Base-by-base conservation (phyloP, 2,888 invertebrate species). In the Conchocele bisecta region DNA sequence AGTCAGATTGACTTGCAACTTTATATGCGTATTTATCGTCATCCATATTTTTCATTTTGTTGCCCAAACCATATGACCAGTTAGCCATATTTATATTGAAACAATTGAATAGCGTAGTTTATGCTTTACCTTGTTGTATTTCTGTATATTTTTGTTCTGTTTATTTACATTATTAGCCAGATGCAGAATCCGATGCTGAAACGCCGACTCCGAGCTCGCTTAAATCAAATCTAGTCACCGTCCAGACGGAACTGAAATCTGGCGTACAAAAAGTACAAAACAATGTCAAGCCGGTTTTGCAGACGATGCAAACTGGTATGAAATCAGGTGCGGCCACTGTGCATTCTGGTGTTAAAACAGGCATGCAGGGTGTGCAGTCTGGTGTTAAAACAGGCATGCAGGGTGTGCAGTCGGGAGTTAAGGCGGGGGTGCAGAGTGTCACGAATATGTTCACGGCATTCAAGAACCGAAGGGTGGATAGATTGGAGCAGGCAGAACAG, bases 371-470 rank as follows among this genome's bases (percentile, higher is more conserved):
- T 7, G 56, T 83, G 46, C 81, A 84, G 68, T 75, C 82, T 4
- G 85, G 85, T 41, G 76, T 87, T 33, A 84, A 82, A 59, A 75
- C 83, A 20, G 80, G 85, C 17, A 80, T 83, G 4, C 79, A 75
- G 31, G 68, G 72, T 7, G 56, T 83, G 46, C 81, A 84, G 68
- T 75, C 82, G 4, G 85, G 85, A 37, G 79, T 86, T 37, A 86
- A 83, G 56, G 83, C 83, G n/a, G 79, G 85, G 63, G 79, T 86
- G 24, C 83, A 84, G 54, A 82, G 83, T 63, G 80, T 86, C 28
- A 76, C 83, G 26, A 82, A 75, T 58, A 77, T 86, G 57, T 75
- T 77, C 66, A 75, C 81, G 41, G 70, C 79, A 46, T 75, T 86
- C 51, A 81, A 83, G 64, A 76, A 69, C 37, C 77, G 83, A 28